These are phyloP conservation scores for Genyomyrus donnyi DNA, from an alignment of 2,113 vertebrate genomes.

Conservation along the genomic window DNA sequence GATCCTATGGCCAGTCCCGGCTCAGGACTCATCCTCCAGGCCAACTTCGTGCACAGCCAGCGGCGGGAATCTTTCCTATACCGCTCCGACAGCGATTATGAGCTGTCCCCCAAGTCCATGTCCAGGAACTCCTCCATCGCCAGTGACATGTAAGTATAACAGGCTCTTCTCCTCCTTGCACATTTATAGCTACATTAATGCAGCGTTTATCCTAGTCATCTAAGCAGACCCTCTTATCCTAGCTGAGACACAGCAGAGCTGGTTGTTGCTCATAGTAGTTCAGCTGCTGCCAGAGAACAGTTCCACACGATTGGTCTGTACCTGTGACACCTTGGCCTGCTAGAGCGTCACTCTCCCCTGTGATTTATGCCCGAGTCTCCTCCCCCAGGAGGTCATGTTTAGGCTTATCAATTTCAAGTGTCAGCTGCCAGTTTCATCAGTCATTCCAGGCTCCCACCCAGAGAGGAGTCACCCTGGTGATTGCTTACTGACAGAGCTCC, in stretches of 20 bases:
- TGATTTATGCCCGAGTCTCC: not conserved
- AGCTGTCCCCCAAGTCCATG: constrained; percentile 97
- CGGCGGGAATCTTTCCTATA: constrained; percentile 96
- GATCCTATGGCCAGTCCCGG: constrained; percentile 97
- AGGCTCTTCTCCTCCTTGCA: not conserved
- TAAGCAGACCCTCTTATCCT: not conserved
- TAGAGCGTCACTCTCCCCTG: not conserved
- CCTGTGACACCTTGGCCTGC: not conserved
- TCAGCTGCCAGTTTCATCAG: constrained; percentile 4
- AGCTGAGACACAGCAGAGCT: not conserved
- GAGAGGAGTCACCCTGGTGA: too few species aligned
- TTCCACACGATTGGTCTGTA: not conserved
- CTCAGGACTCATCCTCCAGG: constrained; percentile 93
- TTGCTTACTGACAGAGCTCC: not conserved
- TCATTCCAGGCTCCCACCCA: not conserved
- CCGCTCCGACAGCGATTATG: constrained; percentile 95
- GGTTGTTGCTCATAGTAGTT: not conserved
- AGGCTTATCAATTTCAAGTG: not conserved
- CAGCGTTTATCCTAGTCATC: not conserved
- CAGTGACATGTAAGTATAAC: constrained; percentile 89
- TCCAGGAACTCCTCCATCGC: constrained; percentile 98
- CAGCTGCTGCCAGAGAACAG: not conserved
- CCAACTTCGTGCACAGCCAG: constrained; percentile 97
- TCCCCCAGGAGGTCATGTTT: not conserved
- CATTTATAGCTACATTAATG: constrained; percentile 44